phyloP scores from a whole-genome alignment of 2,888 invertebrate genomes.

The Caenorhabditis sulstoni region DNA sequence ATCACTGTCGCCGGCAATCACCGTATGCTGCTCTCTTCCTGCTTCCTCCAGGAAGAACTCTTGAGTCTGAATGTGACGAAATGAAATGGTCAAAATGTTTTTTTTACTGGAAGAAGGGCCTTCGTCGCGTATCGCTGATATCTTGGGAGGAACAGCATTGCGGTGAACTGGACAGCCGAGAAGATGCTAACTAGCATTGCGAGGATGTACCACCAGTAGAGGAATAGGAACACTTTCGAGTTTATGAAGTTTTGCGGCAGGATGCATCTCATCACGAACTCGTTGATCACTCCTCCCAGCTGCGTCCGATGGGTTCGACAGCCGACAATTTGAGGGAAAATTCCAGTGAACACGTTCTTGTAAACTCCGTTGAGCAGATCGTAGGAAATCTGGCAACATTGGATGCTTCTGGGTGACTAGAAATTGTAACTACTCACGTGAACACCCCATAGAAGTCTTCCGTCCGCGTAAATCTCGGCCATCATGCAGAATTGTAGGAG shows the following conservation, averaged over 20 bases:
- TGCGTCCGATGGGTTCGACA: conserved; percentile 35
- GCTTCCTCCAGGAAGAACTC: conserved; percentile 37
- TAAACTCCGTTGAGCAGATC: conserved; percentile 40
- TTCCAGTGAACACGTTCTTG: conserved; percentile 33
- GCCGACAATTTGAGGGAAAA: conserved; percentile 45
- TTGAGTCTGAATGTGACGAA: conserved; percentile 14
- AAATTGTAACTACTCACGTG: conserved; percentile 33
- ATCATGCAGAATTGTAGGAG: conserved; percentile 42
- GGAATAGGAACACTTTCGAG: conserved; percentile 64
- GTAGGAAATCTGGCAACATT: conserved; percentile 35
- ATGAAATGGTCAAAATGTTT: not conserved
- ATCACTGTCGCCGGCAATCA: conserved; percentile 19
- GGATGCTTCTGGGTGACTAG: not conserved
- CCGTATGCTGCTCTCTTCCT: not conserved
- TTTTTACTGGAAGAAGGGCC: conserved; percentile 36
- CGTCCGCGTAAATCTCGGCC: conserved; percentile 43
- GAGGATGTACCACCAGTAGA: conserved; percentile 67
- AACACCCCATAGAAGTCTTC: conserved; percentile 49
- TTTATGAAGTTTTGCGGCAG: conserved; percentile 65
- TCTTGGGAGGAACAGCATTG: conserved; percentile 14
- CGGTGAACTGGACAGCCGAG: conserved; percentile 48
- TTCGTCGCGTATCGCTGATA: conserved; percentile 50
- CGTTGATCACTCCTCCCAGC: conserved; percentile 20
- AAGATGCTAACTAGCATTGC: conserved; percentile 44
- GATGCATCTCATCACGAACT: conserved; percentile 54